Conservation (phyloP, 2,888 invertebrate genomes). For the Choreutis nemorana region DNA sequence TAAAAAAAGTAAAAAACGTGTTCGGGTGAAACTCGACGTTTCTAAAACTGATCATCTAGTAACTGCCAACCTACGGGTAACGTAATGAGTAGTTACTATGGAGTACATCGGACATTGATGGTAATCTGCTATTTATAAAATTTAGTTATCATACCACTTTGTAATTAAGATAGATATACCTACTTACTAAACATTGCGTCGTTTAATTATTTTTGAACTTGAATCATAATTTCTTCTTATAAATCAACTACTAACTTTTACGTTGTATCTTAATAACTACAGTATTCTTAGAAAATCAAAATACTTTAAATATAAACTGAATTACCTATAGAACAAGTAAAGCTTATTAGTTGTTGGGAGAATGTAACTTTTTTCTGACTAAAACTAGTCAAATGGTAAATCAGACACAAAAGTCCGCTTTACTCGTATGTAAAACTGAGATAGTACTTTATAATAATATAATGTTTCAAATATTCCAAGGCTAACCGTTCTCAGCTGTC, state of each 20-base stretch:
- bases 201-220: no score
- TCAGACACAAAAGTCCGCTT: slow-evolving; percentile 47
- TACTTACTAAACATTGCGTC: slow-evolving; percentile 2
- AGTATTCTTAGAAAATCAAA: no score
- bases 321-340: no score
- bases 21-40: slow-evolving; percentile 64
- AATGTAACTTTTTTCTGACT: no score
- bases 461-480: slow-evolving; percentile 68
- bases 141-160: no score
- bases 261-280: no score
- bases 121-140: no score
- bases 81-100: slow-evolving; percentile 43
- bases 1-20: slow-evolving; percentile 63
- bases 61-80: slow-evolving; percentile 45
- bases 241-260: no score
- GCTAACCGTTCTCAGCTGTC: slow-evolving; percentile 67
- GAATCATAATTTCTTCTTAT: no score
- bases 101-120: slow-evolving; percentile 30
- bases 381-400: no score
- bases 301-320: no score
- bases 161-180: slow-evolving; percentile 2
- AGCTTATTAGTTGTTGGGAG: no score
- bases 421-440: slow-evolving; percentile 43
- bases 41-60: slow-evolving; percentile 60
- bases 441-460: slow-evolving; percentile 67